Conservation (phyloP, 2,797 vertebrate species). For the Danio tinwini region DNA sequence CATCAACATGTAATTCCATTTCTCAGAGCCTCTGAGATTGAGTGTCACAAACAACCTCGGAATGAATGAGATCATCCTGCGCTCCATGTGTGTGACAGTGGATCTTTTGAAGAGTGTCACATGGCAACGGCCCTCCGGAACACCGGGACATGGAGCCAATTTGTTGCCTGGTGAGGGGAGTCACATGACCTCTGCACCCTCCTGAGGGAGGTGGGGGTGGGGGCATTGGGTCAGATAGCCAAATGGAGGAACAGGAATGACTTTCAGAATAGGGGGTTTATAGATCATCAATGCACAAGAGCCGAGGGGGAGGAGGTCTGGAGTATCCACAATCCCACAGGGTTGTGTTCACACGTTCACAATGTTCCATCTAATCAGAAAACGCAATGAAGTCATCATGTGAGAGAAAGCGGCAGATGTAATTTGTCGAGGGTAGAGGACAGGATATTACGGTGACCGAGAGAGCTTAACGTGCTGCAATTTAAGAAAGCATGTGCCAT, state of each 20-base stretch:
- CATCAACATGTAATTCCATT: constrained; percentile 28
- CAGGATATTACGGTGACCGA: constrained; percentile 33
- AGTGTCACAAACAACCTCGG: constrained; percentile 39
- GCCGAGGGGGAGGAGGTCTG: not conserved
- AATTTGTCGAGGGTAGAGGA: constrained; percentile 66
- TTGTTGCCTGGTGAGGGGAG: constrained; percentile 70
- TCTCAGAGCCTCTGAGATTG: constrained; percentile 30
- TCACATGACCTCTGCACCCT: constrained; percentile 65
- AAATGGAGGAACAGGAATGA: constrained; percentile 71
- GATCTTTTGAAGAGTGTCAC: constrained; percentile 41
- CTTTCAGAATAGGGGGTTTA: constrained; percentile 56
- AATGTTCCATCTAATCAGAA: constrained; percentile 44
- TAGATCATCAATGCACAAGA: constrained; percentile 16
- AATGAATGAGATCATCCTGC: constrained; percentile 43
- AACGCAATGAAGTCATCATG: constrained; percentile 67
- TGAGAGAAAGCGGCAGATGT: constrained; percentile 62
- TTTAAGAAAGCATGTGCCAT: too few species aligned
- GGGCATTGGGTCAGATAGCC: constrained; percentile 68
- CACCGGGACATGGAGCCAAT: constrained; percentile 56
- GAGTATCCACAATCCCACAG: constrained; percentile 46
- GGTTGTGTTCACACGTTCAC: not conserved
- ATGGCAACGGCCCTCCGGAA: constrained; percentile 43
- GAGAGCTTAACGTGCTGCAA: too few species aligned
- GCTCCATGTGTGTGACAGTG: constrained; percentile 21
- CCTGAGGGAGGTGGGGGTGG: constrained; percentile 59